Evolutionary conservation across 2,797 vertebrate species (phyloP).

Genomic region (Poeciliopsis presidionis): DNA sequence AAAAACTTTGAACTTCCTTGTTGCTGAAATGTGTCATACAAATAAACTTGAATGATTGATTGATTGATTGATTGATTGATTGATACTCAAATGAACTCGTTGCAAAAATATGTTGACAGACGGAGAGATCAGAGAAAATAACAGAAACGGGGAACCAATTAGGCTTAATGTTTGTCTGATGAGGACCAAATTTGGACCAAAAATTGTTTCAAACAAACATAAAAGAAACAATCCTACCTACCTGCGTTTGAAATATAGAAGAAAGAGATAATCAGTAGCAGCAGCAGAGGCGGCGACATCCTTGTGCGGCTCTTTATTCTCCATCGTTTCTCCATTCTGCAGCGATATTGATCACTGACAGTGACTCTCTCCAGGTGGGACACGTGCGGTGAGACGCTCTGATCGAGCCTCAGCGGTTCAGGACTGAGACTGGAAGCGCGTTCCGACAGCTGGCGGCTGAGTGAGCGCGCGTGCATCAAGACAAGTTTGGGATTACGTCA

Average conservation of each 20-base stretch:
- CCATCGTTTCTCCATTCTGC: conserved; percentile 60
- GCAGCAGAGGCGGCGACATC: conserved; percentile 21
- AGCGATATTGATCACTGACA: conserved; percentile 2
- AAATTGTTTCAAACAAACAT: not conserved
- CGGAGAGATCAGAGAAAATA: too few relatives aligned
- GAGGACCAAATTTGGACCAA: not conserved
- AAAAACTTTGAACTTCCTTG: too few relatives aligned
- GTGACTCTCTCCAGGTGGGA: conserved; percentile 23
- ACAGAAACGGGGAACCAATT: not conserved
- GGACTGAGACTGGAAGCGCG: conserved; percentile 4
- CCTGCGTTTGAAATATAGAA: conserved; percentile 60
- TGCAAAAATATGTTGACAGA: not conserved
- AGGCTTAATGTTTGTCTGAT: not conserved
- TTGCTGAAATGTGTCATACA: too few relatives aligned
- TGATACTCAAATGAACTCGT: not conserved
- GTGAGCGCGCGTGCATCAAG: conserved; percentile 27
- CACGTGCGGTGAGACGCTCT: conserved; percentile 48
- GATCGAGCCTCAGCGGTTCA: not conserved
- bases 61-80: too few relatives aligned
- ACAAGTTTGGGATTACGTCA: not conserved
- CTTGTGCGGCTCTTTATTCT: conserved; percentile 31
- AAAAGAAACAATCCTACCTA: conserved; percentile 38
- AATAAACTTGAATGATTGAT: too few relatives aligned
- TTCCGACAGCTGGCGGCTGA: conserved; percentile 25
- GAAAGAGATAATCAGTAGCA: conserved; percentile 46